phyloP scores from a whole-genome alignment of 2,113 vertebrate genomes.

The Leucoraja erinaceus region DNA sequence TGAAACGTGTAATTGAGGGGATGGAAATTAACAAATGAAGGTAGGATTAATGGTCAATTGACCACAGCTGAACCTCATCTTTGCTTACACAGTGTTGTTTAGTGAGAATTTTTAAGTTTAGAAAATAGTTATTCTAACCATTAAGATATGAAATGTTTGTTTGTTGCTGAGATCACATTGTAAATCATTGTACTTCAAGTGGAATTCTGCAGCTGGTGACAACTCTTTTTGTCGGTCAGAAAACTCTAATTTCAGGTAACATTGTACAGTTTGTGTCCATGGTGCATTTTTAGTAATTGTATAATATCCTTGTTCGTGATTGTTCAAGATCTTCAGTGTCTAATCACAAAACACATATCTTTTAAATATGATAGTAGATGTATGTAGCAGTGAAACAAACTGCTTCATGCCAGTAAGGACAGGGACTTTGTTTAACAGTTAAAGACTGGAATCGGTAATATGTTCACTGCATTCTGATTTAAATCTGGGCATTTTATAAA shows the following conservation, averaged over 20 bases:
- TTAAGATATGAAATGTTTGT: too few species aligned
- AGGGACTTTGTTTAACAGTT: not conserved
- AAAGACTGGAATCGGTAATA: not conserved
- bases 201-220: not conserved
- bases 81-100: too few species aligned
- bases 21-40: not conserved
- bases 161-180: not conserved
- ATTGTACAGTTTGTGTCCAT: not conserved
- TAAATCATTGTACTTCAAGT: not conserved
- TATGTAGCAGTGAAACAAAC: not conserved
- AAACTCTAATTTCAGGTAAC: not conserved
- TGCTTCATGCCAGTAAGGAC: not conserved
- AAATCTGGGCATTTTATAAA: not conserved
- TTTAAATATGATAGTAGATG: not conserved
- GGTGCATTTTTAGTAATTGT: not conserved
- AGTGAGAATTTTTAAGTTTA: not conserved
- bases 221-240: not conserved
- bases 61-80: not conserved
- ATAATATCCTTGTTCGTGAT: not conserved
- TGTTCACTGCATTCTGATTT: not conserved
- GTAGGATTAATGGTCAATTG: not conserved
- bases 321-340: not conserved
- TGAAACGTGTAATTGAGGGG: not conserved
- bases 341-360: not conserved
- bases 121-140: not conserved